These are phyloP conservation scores for Ailurus styani DNA, from an alignment of 2,113 vertebrate species.

Conservation along the genomic window DNA sequence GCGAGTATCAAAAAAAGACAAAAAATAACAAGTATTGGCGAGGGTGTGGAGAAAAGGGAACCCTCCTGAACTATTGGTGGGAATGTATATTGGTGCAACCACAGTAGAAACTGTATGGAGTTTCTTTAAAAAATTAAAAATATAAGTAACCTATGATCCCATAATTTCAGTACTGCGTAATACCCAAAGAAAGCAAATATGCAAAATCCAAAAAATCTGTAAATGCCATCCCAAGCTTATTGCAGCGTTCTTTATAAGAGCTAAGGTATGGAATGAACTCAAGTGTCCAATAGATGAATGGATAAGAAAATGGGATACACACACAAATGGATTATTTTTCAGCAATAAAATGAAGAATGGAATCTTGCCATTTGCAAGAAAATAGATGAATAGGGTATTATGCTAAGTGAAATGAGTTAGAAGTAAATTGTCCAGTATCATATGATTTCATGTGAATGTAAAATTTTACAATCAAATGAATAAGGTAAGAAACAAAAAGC, in stretches of 20 bases:
- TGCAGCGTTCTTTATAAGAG: not conserved
- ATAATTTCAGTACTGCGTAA: not conserved
- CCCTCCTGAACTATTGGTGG: not conserved
- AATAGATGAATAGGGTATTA: not conserved
- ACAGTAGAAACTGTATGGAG: not conserved
- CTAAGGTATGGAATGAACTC: not conserved
- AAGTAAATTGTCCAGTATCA: not conserved
- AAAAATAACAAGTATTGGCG: not conserved
- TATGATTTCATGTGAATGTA: not conserved
- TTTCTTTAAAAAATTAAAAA: not conserved
- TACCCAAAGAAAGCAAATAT: not conserved
- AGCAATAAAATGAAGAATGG: not conserved
- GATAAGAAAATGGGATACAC: not conserved
- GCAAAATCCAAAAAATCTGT: not conserved
- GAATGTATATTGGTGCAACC: not conserved
- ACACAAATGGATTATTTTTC: not conserved
- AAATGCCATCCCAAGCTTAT: not conserved
- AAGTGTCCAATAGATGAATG: not conserved
- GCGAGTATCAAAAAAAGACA: not conserved
- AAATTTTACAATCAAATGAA: not conserved
- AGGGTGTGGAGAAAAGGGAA: not conserved
- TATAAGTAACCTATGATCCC: not conserved
- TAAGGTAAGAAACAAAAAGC: not conserved
- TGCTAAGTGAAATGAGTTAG: not conserved
- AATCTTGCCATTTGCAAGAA: not conserved